A percentile compares a stretch with the other conserved stretches of the same genome.
Conservation (phyloP, 2,797 vertebrate genomes). For the Acrossocheilus wenchowensis region DNA sequence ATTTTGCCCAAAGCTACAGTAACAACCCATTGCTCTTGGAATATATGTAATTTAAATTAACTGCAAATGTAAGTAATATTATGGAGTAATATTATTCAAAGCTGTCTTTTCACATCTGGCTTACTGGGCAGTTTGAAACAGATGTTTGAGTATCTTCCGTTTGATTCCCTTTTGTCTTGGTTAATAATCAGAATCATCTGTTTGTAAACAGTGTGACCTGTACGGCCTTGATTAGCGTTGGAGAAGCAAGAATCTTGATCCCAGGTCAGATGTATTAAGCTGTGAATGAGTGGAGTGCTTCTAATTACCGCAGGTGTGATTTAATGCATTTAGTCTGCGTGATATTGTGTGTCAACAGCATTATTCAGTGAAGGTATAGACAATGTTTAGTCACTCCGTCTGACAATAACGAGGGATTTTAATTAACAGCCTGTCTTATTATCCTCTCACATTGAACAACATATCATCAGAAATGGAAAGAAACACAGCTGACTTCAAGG, state of each 20-base stretch:
- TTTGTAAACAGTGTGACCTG: constrained; percentile 49
- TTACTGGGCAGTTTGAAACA: constrained; percentile 10
- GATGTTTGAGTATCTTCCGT: constrained; percentile 7
- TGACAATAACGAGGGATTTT: constrained; percentile 68
- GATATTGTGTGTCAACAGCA: constrained; percentile 49
- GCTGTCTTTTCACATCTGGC: background rate
- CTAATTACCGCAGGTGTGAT: constrained; percentile 45
- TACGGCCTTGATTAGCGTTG: constrained; percentile 23
- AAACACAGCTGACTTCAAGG: constrained; percentile 62
- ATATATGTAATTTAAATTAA: background rate
- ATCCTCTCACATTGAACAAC: constrained; percentile 64
- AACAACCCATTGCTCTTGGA: background rate
- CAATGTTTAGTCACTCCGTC: constrained; percentile 62
- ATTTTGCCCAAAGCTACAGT: background rate
- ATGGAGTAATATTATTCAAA: background rate
- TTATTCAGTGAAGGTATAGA: constrained; percentile 52
- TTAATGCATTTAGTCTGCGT: constrained; percentile 47
- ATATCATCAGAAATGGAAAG: constrained; percentile 55
- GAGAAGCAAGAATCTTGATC: constrained; percentile 34
- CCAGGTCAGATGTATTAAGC: constrained; percentile 39
- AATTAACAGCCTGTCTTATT: constrained; percentile 70
- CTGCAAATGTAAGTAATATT: background rate
- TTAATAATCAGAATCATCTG: constrained; percentile 26
- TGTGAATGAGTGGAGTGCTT: constrained; percentile 20
- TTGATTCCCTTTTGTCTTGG: constrained; percentile 32